Percentiles rank a stretch among this genome's conserved stretches.
phyloP scores from a whole-genome alignment of 2,113 vertebrate species.

The Promerops cafer region DNA sequence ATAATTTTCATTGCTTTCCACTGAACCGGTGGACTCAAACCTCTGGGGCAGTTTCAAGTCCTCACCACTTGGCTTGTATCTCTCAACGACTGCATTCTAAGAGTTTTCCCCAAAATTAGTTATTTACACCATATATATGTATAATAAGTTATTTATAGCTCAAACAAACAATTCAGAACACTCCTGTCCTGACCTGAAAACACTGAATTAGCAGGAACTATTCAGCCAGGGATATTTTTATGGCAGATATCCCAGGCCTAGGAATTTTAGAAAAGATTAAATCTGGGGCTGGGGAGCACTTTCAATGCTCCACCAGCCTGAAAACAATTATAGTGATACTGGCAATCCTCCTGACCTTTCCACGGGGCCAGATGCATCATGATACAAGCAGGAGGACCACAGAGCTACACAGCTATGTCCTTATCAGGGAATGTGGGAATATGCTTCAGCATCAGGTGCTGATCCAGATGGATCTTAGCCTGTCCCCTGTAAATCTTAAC shows the following conservation, averaged over 20 bases:
- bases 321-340: not conserved
- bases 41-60: not conserved
- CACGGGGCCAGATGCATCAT: rapidly evolving
- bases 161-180: not conserved
- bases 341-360: not conserved
- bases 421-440: not conserved
- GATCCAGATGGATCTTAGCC: not conserved
- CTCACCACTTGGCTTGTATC: not conserved
- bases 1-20: not conserved
- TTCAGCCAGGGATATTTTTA: not conserved
- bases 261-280: not conserved
- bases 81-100: not conserved
- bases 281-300: not conserved
- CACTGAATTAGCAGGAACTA: not conserved
- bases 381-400: not conserved
- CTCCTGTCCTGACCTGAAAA: not conserved
- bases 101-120: not conserved
- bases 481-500: not conserved
- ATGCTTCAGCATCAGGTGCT: not conserved
- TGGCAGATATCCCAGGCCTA: not conserved
- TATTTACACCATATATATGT: not conserved
- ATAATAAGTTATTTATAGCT: not conserved
- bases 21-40: not conserved
- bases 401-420: not conserved
- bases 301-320: not conserved